These are phyloP conservation scores for Oreohelix idahoensis DNA, from an alignment of 1,140 invertebrate species.

Conservation along the genomic window DNA sequence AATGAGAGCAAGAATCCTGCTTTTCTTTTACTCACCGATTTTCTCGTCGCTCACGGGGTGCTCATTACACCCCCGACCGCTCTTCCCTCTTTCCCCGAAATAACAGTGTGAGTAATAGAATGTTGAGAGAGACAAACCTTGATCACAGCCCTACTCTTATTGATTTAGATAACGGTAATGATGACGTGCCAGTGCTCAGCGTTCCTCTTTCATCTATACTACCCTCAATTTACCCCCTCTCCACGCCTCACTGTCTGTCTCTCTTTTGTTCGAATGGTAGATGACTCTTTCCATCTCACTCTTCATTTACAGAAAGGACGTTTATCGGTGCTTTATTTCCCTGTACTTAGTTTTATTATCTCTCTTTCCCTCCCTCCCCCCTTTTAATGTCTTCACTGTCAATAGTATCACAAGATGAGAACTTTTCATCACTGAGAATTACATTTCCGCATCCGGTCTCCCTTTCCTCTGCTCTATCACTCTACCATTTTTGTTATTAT, in stretches of 20 bases:
- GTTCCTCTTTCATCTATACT: neutral
- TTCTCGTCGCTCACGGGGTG: no score
- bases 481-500: neutral
- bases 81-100: no score
- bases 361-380: no score
- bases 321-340: neutral
- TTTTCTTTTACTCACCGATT: no score
- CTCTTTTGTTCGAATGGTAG: neutral
- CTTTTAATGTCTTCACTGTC: no score
- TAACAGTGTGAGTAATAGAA: no score
- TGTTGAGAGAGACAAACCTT: neutral
- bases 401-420: neutral
- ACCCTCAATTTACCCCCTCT: neutral
- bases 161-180: neutral
- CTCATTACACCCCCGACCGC: no score
- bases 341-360: no score
- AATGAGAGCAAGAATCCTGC: no score
- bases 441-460: neutral
- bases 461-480: neutral
- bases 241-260: neutral
- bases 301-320: neutral
- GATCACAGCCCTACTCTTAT: neutral
- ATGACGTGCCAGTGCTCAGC: neutral
- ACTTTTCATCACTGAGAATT: neutral
- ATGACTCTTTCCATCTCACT: neutral